Base-by-base conservation (phyloP, 2,888 invertebrate species). In the Dexiosoma caninum region DNA sequence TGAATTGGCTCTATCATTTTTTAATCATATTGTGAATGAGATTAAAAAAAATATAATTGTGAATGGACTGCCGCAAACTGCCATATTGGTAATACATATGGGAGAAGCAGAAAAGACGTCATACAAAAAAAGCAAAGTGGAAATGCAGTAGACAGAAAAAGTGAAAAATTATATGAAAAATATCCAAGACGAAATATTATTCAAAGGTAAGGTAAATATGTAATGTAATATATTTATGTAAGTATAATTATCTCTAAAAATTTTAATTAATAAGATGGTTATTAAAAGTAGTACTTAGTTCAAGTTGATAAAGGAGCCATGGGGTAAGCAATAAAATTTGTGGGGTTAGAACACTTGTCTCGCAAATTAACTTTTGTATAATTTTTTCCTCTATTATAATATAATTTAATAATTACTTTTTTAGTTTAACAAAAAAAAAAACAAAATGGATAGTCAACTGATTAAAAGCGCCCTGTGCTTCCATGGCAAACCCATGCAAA, bases 401-500 rank as follows among this genome's bases (percentile, higher is more conserved):
- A 6, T 19, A 16, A 23, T 10, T 35, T 0, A 51, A n/a, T 16
- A 6, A 30, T 59, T 49, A 51, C 1, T 27, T 27, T 75, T 78
- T 49, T 59, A 78, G 81, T 70, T 81, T 21, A 37, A 51, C 35
- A 30, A 64, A 57, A 42, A 12, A 49, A 42, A 37, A 32, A 70
- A 21, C 37, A 40, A 53, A 0, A 75, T 59, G 49, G 19, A 49
- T 8, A 46, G 44, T 21, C 84, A 66, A 82, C 85, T 90, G 87
- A 89, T 90, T 79, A 78, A 85, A 12, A 88, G 87, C 87, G 93
- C 95, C 81, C 91, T 96, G 85, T 95, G 95, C 91, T 96, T 94
- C 89, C 96, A 96, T 91, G 96, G 96, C 2, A 95, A 95, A 86
- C 96, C 96, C 86, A 91, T 96, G 84, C 95, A 95, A 91, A 96